Evolutionary conservation across 2,113 vertebrate species (phyloP).

Genomic region (Coryphaenoides rupestris): DNA sequence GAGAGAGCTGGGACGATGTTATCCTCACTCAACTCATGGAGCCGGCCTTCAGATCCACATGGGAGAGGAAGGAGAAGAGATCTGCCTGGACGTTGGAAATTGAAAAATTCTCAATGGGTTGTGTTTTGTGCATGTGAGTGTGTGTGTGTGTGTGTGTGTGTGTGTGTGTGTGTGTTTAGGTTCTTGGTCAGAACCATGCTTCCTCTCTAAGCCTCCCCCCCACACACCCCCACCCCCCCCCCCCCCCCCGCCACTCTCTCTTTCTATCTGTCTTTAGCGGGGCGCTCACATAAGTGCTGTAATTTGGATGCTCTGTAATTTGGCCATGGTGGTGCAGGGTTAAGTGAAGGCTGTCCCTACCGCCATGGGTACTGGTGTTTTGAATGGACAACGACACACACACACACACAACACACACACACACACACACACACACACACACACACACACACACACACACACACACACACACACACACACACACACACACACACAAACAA

Average conservation of each 20-base stretch:
- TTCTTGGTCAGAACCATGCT: slow-evolving; percentile 30
- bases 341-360: slow-evolving; percentile 64
- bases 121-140: slow-evolving; percentile 24
- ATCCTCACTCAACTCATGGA: too few species aligned
- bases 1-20: too few species aligned
- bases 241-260: slow-evolving; percentile 11
- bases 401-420: slow-evolving; percentile 29
- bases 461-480: slow-evolving; percentile 28
- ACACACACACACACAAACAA: too few species aligned
- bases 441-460: slow-evolving; percentile 1
- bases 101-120: too few species aligned
- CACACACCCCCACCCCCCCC: slow-evolving; percentile 13
- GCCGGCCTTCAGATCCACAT: too few species aligned
- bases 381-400: slow-evolving; percentile 48
- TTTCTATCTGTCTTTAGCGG: slow-evolving; percentile 35
- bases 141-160: slow-evolving; percentile 21
- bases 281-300: slow-evolving; percentile 56
- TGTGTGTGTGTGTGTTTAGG: slow-evolving; percentile 6
- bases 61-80: too few species aligned
- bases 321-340: slow-evolving; percentile 61
- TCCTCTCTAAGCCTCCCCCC: slow-evolving; percentile 42
- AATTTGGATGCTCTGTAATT: slow-evolving; percentile 71
- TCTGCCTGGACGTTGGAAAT: too few species aligned
- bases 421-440: slow-evolving; percentile 9
- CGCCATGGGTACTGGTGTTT: slow-evolving; percentile 48